Evolutionary conservation across 2,797 vertebrate genomes (phyloP), one percentile per base, ranked within the genome.

Genomic region (Lepilemur ruficaudatus): DNA sequence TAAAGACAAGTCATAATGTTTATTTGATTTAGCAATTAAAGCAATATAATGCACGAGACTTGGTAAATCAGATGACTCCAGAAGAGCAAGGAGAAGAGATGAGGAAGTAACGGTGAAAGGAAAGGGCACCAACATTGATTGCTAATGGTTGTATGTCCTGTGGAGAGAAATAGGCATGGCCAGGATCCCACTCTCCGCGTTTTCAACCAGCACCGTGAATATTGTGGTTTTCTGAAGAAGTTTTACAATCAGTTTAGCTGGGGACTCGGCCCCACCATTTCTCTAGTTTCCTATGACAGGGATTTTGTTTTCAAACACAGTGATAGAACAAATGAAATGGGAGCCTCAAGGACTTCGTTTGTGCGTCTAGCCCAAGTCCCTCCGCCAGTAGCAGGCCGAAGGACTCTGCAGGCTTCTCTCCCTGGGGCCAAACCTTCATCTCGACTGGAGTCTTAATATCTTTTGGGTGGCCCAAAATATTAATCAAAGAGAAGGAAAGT

Each of bases 301-400:
- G 30, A 78, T 65, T 55, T 81, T 93, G 14, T 81, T 91, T 91
- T 48, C n/a, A 95, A 96, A 70, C 28, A 15, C 57, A 48, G 57
- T 46, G 52, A 91, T 59, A 28, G 22, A 93, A 46, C 2, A 25
- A 23, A 91, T 18, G 32, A 90, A 93, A 50, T 17, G 43, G 46
- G 63, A 94, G 41, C 59, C 65, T 59, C 22, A 41, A 2, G 32
- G 30, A 38, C 50, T 55, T 7, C 28, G 23, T 89, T 28, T 94
- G 50, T 25, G 23, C 13, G 9, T 70, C 57, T 46, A n/a, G 38
- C 28, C 14, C 38, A 78, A 93, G 86, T 65, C 12, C 20, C 12
- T 83, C 38, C 46, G 41, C 38, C 18, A 67, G 41, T 43, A 78
- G 14, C 8, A 25, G 0, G 14, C 15, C n/a, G 38, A 65, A 76